Evolutionary conservation across 2,888 invertebrate genomes (phyloP), one percentile per base, ranked within the genome.

Genomic region (Drosophila kanekoi): DNA sequence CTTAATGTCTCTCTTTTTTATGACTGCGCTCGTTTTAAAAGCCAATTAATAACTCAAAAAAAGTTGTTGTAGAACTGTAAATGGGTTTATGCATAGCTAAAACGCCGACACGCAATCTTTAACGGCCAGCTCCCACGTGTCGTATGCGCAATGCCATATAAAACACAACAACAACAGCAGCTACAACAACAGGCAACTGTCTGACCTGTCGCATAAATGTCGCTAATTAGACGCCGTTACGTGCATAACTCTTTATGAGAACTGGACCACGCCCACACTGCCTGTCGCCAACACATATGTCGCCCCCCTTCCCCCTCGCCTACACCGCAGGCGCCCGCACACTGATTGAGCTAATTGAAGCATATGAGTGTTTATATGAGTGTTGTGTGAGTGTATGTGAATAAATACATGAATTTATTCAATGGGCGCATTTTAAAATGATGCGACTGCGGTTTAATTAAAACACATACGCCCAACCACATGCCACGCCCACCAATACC

Each of bases 401-500:
- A 44, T 59, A 43, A 64, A 49, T 48, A 33, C 33, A 16, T 35
- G 35, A 53, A 33, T 20, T 23, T 54, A 35, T 35, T 28, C 18
- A 44, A 38, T 44, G 16, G 13, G 33, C 9, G 43, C 49, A 35
- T 23, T 59, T 54, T 40, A 52, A 67, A 65, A 65, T 51, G 64
- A 64, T 69, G 64, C 66, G 60, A 52, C 49, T 76, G 79, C 43
- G 81, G 79, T 76, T 87, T 81, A 82, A 82, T 87, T 82, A 72
- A 74, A 56, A 57, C 58, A 52, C 35, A 20, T 20, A 18, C 44
- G 45, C 45, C 54, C 58, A 44, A 43, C 37, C 32, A 35, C 40
- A 20, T 14, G 48, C 65, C 65, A 72, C 60, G 49, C 73, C 57
- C 60, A 28, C 51, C 13, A 10, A 32, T 6, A 1, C 23, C n/a